Evolutionary conservation across 2,888 invertebrate genomes (phyloP).

Genomic region (Nymphalis polychloros): DNA sequence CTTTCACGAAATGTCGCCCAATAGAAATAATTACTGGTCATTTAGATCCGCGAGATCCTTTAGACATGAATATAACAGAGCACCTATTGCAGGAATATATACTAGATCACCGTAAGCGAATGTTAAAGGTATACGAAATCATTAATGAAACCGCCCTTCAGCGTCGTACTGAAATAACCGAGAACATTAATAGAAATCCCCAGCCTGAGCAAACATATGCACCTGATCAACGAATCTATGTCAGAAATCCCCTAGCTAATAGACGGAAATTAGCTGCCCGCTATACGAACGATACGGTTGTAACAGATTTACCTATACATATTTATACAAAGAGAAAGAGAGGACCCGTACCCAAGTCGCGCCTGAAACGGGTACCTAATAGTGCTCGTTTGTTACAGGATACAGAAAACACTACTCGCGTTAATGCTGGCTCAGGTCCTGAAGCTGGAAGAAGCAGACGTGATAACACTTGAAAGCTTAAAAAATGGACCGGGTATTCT

Average conservation of each 20-base stretch:
- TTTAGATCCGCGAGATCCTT: not conserved
- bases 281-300: too few species aligned
- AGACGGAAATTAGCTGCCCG: too few species aligned
- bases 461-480: not conserved
- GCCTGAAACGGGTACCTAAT: not conserved
- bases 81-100: not conserved
- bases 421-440: too few species aligned
- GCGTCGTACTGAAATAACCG: too few species aligned
- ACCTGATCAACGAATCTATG: too few species aligned
- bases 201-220: too few species aligned
- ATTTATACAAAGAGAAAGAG: not conserved
- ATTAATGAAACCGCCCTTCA: too few species aligned
- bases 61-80: not conserved
- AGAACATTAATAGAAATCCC: too few species aligned
- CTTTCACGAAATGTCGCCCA: not conserved
- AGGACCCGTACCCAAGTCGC: not conserved
- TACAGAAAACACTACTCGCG: too few species aligned
- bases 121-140: too few species aligned
- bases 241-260: too few species aligned
- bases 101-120: not conserved
- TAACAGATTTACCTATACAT: not conserved
- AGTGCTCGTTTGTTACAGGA: too few species aligned
- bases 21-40: not conserved
- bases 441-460: not conserved
- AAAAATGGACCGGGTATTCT: not conserved